These are phyloP conservation scores for Babylonia areolata DNA, from an alignment of 1,140 invertebrate genomes.

Conservation along the genomic window DNA sequence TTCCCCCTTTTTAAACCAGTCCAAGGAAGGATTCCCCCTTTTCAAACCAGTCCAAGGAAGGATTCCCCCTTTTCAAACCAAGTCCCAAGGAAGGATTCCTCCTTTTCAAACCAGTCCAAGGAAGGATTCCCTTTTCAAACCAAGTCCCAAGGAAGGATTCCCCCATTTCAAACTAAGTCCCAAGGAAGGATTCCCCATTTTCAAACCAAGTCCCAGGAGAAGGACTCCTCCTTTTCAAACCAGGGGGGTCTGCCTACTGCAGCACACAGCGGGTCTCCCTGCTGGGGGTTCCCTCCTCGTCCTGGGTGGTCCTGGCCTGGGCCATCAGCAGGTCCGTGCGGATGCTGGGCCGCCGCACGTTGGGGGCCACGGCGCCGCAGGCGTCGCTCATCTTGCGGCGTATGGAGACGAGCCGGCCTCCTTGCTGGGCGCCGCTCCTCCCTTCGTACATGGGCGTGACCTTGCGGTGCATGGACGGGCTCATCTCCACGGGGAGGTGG, in stretches of 20 bases:
- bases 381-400: constrained; percentile 87
- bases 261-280: background rate
- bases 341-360: constrained; percentile 88
- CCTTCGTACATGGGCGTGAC: constrained; percentile 69
- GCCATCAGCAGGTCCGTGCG: constrained; percentile 90
- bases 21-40: too few species aligned
- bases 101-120: too few species aligned
- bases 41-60: too few species aligned
- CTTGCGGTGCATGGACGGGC: constrained; percentile 86
- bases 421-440: constrained; percentile 44
- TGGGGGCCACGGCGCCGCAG: constrained; percentile 89
- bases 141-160: too few species aligned
- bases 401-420: constrained; percentile 82
- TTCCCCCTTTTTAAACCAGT: too few species aligned
- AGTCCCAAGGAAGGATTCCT: too few species aligned
- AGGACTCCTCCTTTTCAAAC: too few species aligned
- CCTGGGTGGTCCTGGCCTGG: constrained; percentile 78
- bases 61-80: too few species aligned
- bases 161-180: too few species aligned
- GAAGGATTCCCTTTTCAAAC: too few species aligned
- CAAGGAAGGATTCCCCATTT: too few species aligned
- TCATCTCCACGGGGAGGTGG: constrained; percentile 89
- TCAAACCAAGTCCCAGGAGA: too few species aligned
- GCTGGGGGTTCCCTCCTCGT: background rate
- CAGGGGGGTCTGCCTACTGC: background rate